phyloP scores from a whole-genome alignment of 1,140 invertebrate genomes.

The Drosophila nikananu region DNA sequence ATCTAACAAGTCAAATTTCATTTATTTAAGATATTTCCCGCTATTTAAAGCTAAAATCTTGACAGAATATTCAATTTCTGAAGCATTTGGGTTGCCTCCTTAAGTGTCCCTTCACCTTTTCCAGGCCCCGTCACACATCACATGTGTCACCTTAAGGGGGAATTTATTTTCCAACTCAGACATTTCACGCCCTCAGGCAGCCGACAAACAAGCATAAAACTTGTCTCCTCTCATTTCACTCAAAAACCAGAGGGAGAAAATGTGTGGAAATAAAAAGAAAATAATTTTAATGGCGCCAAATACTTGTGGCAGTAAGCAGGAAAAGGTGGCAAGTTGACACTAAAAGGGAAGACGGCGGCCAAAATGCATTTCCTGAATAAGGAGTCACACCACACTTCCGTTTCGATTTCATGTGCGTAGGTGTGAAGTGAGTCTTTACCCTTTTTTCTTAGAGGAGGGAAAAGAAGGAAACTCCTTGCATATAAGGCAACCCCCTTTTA shows the following conservation, averaged over 20 bases:
- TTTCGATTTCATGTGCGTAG: constrained; percentile 75
- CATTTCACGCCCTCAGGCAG: constrained; percentile 48
- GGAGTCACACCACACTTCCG: constrained; percentile 55
- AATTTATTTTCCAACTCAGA: constrained; percentile 45
- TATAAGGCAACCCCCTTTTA: constrained; percentile 18
- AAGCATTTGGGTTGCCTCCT: neutral
- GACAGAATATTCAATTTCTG: constrained; percentile 13
- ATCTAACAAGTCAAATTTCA: neutral
- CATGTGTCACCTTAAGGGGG: constrained; percentile 51
- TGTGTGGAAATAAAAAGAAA: constrained; percentile 36
- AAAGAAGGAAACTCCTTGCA: neutral
- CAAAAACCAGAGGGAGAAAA: constrained; percentile 19
- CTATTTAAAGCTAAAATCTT: neutral
- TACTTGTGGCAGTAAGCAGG: constrained; percentile 30
- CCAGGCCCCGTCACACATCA: constrained; percentile 14
- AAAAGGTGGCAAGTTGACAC: constrained; percentile 41
- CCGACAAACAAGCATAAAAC: constrained; percentile 60
- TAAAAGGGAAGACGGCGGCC: constrained; percentile 38
- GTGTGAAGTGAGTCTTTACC: constrained; percentile 69
- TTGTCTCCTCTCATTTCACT: constrained; percentile 46
- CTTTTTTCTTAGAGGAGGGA: constrained; percentile 15
- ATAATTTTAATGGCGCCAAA: constrained; percentile 59
- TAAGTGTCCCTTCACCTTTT: constrained; percentile 8
- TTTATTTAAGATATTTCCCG: neutral
- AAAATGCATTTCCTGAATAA: constrained; percentile 71